phyloP scores from a whole-genome alignment of 1,140 invertebrate genomes.

The Macrocentrus cingulum region DNA sequence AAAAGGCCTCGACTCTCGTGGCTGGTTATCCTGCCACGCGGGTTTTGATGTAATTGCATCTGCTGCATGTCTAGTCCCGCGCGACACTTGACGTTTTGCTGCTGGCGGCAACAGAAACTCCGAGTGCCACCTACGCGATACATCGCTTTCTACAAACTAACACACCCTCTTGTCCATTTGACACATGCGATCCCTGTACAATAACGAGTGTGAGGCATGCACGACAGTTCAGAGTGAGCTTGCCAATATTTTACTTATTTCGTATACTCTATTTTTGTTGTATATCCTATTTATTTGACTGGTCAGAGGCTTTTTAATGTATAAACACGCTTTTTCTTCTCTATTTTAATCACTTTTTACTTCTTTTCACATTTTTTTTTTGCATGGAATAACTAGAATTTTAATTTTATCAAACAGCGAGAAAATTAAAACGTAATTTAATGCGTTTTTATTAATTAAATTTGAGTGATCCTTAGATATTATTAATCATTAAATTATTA shows the following conservation, averaged over 20 bases:
- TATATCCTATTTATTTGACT: too few species aligned
- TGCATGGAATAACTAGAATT: too few species aligned
- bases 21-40: neutral
- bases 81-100: conserved; percentile 20
- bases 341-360: too few species aligned
- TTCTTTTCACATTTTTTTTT: too few species aligned
- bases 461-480: too few species aligned
- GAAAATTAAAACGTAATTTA: too few species aligned
- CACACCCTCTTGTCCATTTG: conserved; percentile 13
- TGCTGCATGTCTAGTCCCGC: conserved; percentile 11
- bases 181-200: conserved; percentile 17
- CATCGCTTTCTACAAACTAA: neutral
- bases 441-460: too few species aligned
- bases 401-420: too few species aligned
- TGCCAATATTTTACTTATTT: conserved; percentile 10
- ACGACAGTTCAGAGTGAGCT: neutral
- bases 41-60: conserved; percentile 28
- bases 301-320: too few species aligned
- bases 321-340: too few species aligned
- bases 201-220: conserved; percentile 7
- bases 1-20: neutral
- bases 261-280: neutral
- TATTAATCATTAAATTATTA: too few species aligned
- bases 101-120: conserved; percentile 16
- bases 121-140: conserved; percentile 19